Percentiles rank a stretch among this genome's conserved stretches.
These are phyloP conservation scores for Phataginus tetradactyla DNA, from an alignment of 2,797 vertebrate genomes.

Conservation along the genomic window DNA sequence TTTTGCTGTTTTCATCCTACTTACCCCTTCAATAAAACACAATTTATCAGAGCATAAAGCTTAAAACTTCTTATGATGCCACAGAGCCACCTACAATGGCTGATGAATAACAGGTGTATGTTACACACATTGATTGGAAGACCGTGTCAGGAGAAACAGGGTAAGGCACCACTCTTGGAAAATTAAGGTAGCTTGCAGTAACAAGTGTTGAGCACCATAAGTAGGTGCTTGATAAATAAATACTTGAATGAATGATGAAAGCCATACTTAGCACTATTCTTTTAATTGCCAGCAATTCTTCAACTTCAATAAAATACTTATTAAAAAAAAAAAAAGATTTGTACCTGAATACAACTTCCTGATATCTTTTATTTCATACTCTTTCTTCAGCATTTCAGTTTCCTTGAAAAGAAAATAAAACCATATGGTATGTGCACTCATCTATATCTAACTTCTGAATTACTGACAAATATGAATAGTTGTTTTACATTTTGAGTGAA, in stretches of 20 bases:
- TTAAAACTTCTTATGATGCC: conserved; percentile 78
- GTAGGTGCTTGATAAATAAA: conserved; percentile 83
- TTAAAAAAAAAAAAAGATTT: conserved; percentile 75
- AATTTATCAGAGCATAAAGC: conserved; percentile 79
- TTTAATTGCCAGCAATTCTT: conserved; percentile 88
- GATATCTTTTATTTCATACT: conserved; percentile 79
- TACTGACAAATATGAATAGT: conserved; percentile 78
- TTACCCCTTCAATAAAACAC: conserved; percentile 73
- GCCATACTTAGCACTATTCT: conserved; percentile 85
- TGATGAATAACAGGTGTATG: conserved; percentile 77
- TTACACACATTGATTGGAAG: conserved; percentile 88
- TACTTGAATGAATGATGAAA: conserved; percentile 76
- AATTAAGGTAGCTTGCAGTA: conserved; percentile 89
- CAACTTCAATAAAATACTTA: conserved; percentile 85
- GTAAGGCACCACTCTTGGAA: conserved; percentile 93
- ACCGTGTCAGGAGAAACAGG: conserved; percentile 88
- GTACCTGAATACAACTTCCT: conserved; percentile 86
- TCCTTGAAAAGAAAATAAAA: conserved; percentile 80
- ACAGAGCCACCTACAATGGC: conserved; percentile 74
- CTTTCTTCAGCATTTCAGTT: conserved; percentile 80
- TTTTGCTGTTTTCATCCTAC: conserved; percentile 77
- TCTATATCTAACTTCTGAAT: conserved; percentile 77
- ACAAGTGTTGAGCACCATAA: conserved; percentile 74
- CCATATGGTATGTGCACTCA: conserved; percentile 70
- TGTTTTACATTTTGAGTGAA: conserved; percentile 65